Base-by-base conservation (phyloP, 2,797 vertebrate species). In the Coendou prehensilis region DNA sequence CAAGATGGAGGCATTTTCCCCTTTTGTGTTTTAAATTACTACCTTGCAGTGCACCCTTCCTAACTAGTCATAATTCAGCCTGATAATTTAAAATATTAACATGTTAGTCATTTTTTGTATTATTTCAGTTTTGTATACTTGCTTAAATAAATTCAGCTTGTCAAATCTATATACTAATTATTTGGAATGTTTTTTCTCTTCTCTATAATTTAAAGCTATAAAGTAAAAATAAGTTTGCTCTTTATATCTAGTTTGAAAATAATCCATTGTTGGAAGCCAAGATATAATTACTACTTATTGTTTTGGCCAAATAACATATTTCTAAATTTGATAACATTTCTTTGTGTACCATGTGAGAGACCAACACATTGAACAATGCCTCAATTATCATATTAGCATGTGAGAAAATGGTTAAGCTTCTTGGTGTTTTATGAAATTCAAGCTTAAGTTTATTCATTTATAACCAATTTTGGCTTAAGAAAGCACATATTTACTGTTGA, bases 231-330 rank as follows among this genome's bases (percentile, higher is more conserved):
- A 93, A 93, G 88, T 91, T 93, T 91, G 47, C 80, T 81, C 41
- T 92, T 91, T 95, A 89, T 73, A 63, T 45, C 67, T 87, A 96
- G 56, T 85, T 96, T 93, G 50, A 93, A 37, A 80, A 82, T 94
- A 96, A 86, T 26, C 11, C 59, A 91, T 76, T 41, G n/a, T 88
- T 50, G 91, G 61, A 88, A 96, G 54, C 11, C 61, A 96, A 91
- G 63, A 33, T 96, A 71, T 97, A 97, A 97, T 98, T 97, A 97
- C 95, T 91, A 80, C 79, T 95, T 79, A 93, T 95, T 96, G 67
- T 76, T 96, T 96, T 96, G 95, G 75, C 26, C 50, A 96, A 96
- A 95, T 97, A 96, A 59, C 69, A 94, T 88, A 90, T 91, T 95
- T 94, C 94, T 93, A 97, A 97, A 88, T 96, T 87, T 96, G 82